Conservation (phyloP, 2,888 invertebrate genomes). For the Halictus quadricinctus region DNA sequence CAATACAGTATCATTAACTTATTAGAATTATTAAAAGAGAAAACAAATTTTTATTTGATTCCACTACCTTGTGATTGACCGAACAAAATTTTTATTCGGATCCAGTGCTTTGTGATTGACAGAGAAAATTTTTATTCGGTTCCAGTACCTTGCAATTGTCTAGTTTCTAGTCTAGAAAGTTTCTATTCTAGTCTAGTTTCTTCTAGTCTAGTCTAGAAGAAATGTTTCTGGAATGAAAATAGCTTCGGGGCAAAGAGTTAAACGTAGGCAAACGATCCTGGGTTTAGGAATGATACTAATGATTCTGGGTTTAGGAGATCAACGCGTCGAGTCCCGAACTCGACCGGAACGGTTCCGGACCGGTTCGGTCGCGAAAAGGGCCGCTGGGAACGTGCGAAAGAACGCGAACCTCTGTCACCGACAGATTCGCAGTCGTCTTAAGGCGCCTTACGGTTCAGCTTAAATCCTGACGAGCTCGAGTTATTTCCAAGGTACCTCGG, state of each 20-base stretch:
- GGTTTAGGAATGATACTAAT: neutral
- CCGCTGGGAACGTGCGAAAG: neutral
- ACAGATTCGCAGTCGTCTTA: neutral
- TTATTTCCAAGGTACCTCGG: neutral
- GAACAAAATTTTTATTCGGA: no score
- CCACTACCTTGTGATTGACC: neutral
- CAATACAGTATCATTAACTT: neutral
- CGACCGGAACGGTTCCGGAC: no score
- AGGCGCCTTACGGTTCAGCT: neutral
- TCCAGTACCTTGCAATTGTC: no score
- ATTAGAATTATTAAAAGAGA: neutral
- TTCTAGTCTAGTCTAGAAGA: no score
- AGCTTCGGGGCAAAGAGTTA: no score
- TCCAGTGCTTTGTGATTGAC: no score
- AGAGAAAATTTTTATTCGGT: no score
- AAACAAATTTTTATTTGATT: neutral
- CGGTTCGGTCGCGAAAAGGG: no score
- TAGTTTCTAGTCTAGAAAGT: no score
- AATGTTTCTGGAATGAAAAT: no score
- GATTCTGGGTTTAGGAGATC: no score
- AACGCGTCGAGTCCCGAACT: neutral
- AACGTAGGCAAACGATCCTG: neutral
- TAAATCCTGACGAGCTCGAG: conserved; percentile 3
- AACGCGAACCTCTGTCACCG: neutral
- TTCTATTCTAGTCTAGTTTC: no score